Base-by-base conservation (phyloP, 2,113 vertebrate genomes). In the Charadrius vociferus region DNA sequence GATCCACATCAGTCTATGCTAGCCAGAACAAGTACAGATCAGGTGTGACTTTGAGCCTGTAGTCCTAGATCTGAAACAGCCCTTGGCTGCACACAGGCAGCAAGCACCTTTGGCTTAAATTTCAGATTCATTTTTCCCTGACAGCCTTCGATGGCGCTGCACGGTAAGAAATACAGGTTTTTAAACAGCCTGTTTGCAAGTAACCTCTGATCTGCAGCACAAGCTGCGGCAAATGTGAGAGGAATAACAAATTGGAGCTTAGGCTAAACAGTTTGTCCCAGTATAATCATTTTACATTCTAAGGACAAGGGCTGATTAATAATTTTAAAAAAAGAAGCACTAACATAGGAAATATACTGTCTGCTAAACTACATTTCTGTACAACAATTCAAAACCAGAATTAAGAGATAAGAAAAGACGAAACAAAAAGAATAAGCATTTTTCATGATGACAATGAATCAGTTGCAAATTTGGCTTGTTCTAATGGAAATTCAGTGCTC, bases 141-240 rank as follows among this genome's bases (percentile, higher is more conserved):
- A 41, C 23, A 37, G 73, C 90, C 96, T 91, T 71, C 87, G 65
- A 84, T 32, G 88, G 87, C 15, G 10, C 88, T 97, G 79, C 53
- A 94, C 89, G 72, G 83, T 74, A 97, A 95, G 79, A 70, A 95
- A 81, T 82, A 47, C 70, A 90, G 39, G 43, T 10, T 29, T 74
- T 74, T n/a, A 36, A 43, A 43, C 27, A 39, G 56, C 29, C 49
- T 18, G n/a, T 47, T 85, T 49, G 53, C 39, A 37, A 67, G 53
- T 62, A 74, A 29, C 21, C 56, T 66, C 73, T 93, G 39, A 74
- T 80, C 71, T 86, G 41, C 56, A 70, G 65, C 55, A 73, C 34
- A 81, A 81, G 41, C 81, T 62, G 61, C 24, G 6, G 52, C 67
- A 90, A 81, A 85, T 72, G 39, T 59, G 67, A 85, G 55, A 49